A percentile compares a stretch with the other conserved stretches of the same genome.
Evolutionary conservation across 2,888 invertebrate genomes (phyloP).

Genomic region (Bombylius discolor): DNA sequence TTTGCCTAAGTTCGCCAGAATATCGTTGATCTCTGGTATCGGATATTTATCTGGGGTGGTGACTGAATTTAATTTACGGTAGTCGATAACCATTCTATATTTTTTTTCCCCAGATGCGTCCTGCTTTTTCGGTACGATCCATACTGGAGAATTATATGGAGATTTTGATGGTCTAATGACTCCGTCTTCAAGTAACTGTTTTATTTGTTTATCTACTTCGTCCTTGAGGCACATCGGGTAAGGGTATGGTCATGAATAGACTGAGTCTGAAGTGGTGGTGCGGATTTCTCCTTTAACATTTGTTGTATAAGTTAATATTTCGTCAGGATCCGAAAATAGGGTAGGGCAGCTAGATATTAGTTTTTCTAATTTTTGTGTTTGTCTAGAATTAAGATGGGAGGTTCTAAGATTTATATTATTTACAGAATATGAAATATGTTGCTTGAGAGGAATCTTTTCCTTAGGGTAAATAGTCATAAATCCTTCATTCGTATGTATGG

Average conservation of each 20-base stretch:
- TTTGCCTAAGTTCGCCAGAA: background rate
- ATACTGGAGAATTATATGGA: slow-evolving; percentile 11
- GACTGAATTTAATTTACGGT: background rate
- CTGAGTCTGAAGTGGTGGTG: slow-evolving; percentile 3
- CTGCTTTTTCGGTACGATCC: background rate
- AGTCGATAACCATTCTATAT: background rate
- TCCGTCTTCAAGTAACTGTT: slow-evolving; percentile 2
- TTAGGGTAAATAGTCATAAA: no score
- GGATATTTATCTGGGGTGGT: background rate
- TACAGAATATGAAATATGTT: no score
- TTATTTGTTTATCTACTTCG: slow-evolving; percentile 1
- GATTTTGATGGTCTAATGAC: slow-evolving; percentile 10
- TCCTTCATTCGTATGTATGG: no score
- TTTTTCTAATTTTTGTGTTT: background rate
- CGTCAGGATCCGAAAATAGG: slow-evolving; percentile 5
- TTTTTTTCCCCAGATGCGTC: background rate
- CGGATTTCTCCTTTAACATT: slow-evolving; percentile 7
- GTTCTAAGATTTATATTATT: no score
- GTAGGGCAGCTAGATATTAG: background rate
- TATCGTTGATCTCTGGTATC: slow-evolving; percentile 2
- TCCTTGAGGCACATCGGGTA: slow-evolving; percentile 1
- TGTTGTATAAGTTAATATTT: slow-evolving; percentile 8
- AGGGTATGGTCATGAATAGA: slow-evolving; percentile 6
- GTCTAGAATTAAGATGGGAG: background rate
- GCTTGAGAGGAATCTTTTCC: no score